phyloP scores from a whole-genome alignment of 2,797 vertebrate species.

The Chiloscyllium punctatum region DNA sequence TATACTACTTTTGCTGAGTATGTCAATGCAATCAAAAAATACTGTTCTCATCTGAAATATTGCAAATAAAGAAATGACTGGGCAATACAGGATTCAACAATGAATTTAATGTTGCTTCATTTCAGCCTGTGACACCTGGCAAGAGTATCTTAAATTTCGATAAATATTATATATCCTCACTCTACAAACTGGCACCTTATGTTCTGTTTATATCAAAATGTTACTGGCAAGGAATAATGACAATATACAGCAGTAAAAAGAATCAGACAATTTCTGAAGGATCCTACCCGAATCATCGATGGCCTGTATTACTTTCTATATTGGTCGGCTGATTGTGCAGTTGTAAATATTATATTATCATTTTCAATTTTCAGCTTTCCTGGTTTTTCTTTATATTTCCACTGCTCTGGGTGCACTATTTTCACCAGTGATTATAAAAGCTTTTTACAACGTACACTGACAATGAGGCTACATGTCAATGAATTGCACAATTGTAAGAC shows the following conservation, averaged over 20 bases:
- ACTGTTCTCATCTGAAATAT: too few species aligned
- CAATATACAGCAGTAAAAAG: background rate
- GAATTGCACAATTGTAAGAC: background rate
- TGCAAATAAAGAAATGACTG: background rate
- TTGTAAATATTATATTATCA: background rate
- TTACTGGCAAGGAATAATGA: background rate
- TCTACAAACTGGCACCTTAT: background rate
- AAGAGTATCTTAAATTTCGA: background rate
- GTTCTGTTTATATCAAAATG: background rate
- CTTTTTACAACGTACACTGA: background rate
- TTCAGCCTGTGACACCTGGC: background rate
- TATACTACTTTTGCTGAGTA: background rate
- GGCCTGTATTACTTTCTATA: background rate
- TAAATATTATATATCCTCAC: background rate
- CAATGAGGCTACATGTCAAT: background rate
- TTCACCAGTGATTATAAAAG: background rate
- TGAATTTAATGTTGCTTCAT: background rate
- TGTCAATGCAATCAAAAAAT: background rate
- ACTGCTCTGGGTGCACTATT: background rate
- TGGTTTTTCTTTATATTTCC: background rate
- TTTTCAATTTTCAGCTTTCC: background rate
- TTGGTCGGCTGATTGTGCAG: background rate
- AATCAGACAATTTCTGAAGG: background rate
- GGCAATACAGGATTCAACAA: background rate
- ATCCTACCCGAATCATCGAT: background rate